phyloP scores from a whole-genome alignment of 2,113 vertebrate species.

The Ailurus styani region DNA sequence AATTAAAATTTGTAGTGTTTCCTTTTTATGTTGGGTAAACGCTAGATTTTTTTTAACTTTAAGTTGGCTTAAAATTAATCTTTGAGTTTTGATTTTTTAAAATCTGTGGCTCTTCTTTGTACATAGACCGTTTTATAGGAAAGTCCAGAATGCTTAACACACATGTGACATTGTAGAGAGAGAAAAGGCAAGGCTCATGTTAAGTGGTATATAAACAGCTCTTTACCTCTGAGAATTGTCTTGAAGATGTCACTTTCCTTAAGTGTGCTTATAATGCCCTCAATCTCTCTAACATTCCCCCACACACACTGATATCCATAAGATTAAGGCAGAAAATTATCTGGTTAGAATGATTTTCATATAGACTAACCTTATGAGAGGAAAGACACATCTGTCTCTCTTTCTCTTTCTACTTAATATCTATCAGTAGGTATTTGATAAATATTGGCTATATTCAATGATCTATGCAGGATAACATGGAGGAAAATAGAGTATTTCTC shows the following conservation, averaged over 20 bases:
- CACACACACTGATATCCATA: neutral
- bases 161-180: neutral
- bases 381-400: neutral
- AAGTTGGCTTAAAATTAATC: constrained; percentile 43
- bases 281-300: neutral
- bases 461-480: neutral
- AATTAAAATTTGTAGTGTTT: constrained; percentile 67
- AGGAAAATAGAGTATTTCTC: neutral
- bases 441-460: neutral
- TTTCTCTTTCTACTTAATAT: neutral
- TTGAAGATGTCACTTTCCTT: constrained; percentile 1
- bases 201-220: constrained; percentile 43
- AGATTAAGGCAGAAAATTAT: neutral
- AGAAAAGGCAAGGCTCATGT: constrained; percentile 44
- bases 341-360: neutral
- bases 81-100: constrained; percentile 48
- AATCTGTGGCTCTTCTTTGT: constrained; percentile 22
- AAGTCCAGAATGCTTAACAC: neutral
- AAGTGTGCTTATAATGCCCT: constrained; percentile 21
- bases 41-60: constrained; percentile 8
- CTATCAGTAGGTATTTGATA: neutral
- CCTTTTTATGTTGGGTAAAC: constrained; percentile 58
- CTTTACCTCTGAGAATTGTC: constrained; percentile 19
- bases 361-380: neutral
- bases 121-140: constrained; percentile 25